Evolutionary conservation across 2,797 vertebrate species (phyloP).

Genomic region (Podarcis siculus): DNA sequence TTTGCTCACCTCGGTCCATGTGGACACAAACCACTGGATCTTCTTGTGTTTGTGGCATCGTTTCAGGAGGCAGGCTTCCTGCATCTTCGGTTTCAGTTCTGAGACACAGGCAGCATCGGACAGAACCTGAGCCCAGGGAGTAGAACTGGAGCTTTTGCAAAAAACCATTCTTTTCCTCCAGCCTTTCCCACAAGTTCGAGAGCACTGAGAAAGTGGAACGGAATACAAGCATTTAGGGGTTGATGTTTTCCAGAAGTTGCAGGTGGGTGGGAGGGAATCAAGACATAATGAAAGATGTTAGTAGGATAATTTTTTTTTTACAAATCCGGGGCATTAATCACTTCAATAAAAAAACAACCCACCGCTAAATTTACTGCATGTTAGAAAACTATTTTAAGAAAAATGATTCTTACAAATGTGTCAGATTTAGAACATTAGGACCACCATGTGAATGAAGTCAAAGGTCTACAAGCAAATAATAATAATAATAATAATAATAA

Average conservation of each 20-base stretch:
- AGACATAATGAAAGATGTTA: neutral
- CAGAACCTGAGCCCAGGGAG: slow-evolving; percentile 64
- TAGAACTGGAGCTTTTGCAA: slow-evolving; percentile 79
- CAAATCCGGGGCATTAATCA: neutral
- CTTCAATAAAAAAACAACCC: neutral
- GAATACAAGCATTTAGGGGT: neutral
- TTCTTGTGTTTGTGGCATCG: slow-evolving; percentile 86
- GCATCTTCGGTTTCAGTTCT: slow-evolving; percentile 80
- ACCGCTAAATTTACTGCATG: neutral
- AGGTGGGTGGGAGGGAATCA: neutral
- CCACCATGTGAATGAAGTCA: neutral
- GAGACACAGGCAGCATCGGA: slow-evolving; percentile 77
- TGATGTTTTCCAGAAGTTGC: neutral
- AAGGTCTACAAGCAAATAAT: neutral
- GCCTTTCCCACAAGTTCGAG: slow-evolving; percentile 88
- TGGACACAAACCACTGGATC: slow-evolving; percentile 88
- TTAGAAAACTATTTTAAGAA: neutral
- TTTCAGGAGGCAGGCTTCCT: slow-evolving; percentile 84
- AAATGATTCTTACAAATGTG: neutral
- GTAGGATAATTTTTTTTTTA: neutral
- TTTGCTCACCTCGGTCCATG: slow-evolving; percentile 85
- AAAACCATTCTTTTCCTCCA: slow-evolving; percentile 82
- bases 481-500: too few species aligned
- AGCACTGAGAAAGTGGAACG: slow-evolving; percentile 80
- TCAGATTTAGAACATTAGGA: neutral